Base-by-base conservation (phyloP, 2,888 invertebrate genomes). In the Scrobipalpa atriplicella region DNA sequence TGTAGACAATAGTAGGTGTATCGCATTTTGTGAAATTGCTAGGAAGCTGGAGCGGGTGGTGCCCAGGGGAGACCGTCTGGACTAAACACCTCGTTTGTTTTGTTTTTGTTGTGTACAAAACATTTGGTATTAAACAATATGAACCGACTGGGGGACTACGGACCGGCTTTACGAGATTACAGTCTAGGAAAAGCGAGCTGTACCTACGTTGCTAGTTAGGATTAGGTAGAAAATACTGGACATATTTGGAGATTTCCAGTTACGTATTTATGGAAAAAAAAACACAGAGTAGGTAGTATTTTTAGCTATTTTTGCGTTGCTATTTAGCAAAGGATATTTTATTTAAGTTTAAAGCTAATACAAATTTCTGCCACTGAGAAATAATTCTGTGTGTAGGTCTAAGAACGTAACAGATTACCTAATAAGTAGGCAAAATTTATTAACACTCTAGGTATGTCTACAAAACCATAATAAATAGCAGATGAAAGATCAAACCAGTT, bases 1-100 rank as follows among this genome's bases (percentile, higher is more conserved):
- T 81, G 79, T 76, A 79, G 76, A 75, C 78, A 79, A 79, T 79
- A 79, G 74, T 73, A 75, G 9, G 73, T 78, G 79, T 86, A 83
- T 82, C 76, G 83, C 81, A 77, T 86, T 87, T 87, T 86, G 87
- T 84, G 89, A 89, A 90, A 89, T 90, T 89, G 89, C 88, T 82
- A 86, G 88, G 86, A 87, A 85, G 84, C 83, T 78, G 79, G 72
- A 78, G 19, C 64, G 52, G 82, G 78, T 78, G 79, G 78, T 78
- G 81, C 90, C 86, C 90, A 80, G 75, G 90, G 90, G 90, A 88
- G 79, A 80, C 75, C 75, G 88, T 86, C 87, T 86, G 86, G 85
- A 81, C 90, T 89, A 86, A 90, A 88, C 89, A 87, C 85, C 83
- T 86, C 85, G 82, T 86, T 86, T 36, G 77, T 82, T 79, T 82